These are phyloP conservation scores for Pocillopora damicornis DNA, from an alignment of 64 coral and sea anemone genomes.

Conservation along the genomic window DNA sequence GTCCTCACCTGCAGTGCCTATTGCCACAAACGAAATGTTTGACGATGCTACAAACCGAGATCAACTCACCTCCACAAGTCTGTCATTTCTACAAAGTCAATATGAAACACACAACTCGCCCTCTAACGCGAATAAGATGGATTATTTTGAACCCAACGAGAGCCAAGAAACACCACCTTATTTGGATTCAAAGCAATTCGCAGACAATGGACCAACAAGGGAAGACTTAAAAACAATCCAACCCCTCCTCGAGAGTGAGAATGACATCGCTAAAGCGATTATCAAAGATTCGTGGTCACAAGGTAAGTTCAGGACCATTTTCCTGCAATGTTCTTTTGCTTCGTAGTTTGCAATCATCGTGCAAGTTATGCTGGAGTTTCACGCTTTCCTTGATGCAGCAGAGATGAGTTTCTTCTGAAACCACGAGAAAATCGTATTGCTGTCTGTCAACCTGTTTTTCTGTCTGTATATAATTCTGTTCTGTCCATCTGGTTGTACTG, in stretches of 20 bases:
- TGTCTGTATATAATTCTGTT: not conserved
- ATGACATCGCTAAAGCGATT: slow-evolving; percentile 15
- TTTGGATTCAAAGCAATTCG: slow-evolving; percentile 19
- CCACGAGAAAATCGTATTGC: not conserved
- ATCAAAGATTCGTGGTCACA: slow-evolving; percentile 21
- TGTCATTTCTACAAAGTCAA: slow-evolving; percentile 3
- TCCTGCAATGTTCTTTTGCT: not conserved
- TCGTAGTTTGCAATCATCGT: not conserved
- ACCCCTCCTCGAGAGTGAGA: slow-evolving; percentile 14
- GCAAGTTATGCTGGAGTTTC: too few relatives aligned
- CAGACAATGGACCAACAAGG: slow-evolving; percentile 22
- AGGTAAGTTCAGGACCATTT: not conserved
- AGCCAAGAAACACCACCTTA: slow-evolving; percentile 13
- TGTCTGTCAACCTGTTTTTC: not conserved
- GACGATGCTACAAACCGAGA: slow-evolving; percentile 8
- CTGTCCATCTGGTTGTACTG: not conserved
- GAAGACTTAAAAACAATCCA: slow-evolving; percentile 28
- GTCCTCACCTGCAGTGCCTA: not conserved
- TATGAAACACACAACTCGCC: not conserved
- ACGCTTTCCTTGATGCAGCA: too few relatives aligned
- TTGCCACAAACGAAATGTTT: slow-evolving; percentile 14
- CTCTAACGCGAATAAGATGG: not conserved
- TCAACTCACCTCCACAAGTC: not conserved
- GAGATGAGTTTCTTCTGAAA: too few relatives aligned
- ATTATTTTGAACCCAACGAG: slow-evolving; percentile 35